A percentile compares a stretch with the other conserved stretches of the same genome.
Evolutionary conservation across 2,113 vertebrate genomes (phyloP).

Genomic region (Glaucomys volans): DNA sequence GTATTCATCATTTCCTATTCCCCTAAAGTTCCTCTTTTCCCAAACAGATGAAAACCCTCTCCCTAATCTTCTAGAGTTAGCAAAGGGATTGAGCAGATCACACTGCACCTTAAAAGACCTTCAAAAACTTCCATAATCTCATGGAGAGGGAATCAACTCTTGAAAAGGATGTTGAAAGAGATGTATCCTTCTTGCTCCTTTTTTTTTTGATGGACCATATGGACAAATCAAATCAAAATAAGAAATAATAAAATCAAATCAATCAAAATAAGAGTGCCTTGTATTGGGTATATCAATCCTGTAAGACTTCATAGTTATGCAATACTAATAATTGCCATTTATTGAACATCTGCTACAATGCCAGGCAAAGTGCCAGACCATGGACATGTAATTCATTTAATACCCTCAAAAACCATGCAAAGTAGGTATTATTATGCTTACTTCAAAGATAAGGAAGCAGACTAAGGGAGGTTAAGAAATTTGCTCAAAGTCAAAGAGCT

Average conservation of each 20-base stretch:
- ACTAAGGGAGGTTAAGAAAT: conserved; percentile 41
- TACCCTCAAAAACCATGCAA: not conserved
- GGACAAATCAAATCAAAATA: conserved; percentile 29
- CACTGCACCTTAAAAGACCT: not conserved
- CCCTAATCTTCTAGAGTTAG: not conserved
- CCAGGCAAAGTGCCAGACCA: conserved; percentile 25
- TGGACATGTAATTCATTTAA: conserved; percentile 32
- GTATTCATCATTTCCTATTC: not conserved
- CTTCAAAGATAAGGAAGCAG: conserved; percentile 40
- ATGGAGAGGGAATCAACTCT: not conserved
- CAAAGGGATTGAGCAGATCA: not conserved
- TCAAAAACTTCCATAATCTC: conserved; percentile 6
- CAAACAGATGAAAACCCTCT: conserved; percentile 34
- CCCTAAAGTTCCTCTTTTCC: conserved; percentile 9
- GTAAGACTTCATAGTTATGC: not conserved
- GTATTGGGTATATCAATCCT: not conserved
- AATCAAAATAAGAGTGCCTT: not conserved
- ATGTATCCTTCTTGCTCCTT: not conserved
- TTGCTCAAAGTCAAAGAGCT: not conserved
- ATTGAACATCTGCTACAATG: conserved; percentile 31
- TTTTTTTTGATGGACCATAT: not conserved
- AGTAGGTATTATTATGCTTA: conserved; percentile 4
- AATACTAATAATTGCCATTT: conserved; percentile 33
- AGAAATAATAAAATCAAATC: not conserved
- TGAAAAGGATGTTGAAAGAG: not conserved